Conservation (phyloP, 1,140 invertebrate genomes). For the Penaeus vannamei region DNA sequence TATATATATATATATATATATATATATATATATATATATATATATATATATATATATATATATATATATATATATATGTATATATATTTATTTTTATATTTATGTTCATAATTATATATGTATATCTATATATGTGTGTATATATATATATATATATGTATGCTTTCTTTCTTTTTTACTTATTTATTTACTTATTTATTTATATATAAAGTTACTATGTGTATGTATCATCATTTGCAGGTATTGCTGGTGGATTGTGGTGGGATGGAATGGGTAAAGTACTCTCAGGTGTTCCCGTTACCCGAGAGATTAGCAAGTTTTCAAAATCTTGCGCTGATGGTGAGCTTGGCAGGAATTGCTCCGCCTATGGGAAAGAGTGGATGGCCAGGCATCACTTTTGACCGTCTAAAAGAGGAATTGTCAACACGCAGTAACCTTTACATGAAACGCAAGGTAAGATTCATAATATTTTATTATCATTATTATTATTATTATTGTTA, state of each 20-base stretch:
- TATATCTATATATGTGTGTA: too few relatives aligned
- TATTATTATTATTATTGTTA: too few relatives aligned
- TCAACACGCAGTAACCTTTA: conserved; percentile 7
- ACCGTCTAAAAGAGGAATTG: conserved; percentile 34
- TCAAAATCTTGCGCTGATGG: conserved; percentile 7
- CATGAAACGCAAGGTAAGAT: conserved; percentile 26
- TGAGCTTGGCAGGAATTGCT: conserved; percentile 38
- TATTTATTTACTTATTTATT: too few relatives aligned
- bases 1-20: too few relatives aligned
- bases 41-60: too few relatives aligned
- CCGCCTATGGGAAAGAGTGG: conserved; percentile 36
- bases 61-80: too few relatives aligned
- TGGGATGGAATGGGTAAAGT: conserved; percentile 9
- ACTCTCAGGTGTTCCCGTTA: not conserved
- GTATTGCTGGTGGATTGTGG: conserved; percentile 45
- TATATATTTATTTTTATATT: too few relatives aligned
- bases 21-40: too few relatives aligned
- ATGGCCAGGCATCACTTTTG: conserved; percentile 36
- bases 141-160: too few relatives aligned
- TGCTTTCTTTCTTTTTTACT: too few relatives aligned
- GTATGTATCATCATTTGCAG: conserved; percentile 11
- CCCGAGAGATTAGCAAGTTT: not conserved
- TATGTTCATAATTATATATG: too few relatives aligned
- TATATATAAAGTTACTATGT: too few relatives aligned
- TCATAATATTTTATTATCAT: not conserved